phyloP scores from a whole-genome alignment of 2,888 invertebrate genomes.

The Darwinula stevensoni region DNA sequence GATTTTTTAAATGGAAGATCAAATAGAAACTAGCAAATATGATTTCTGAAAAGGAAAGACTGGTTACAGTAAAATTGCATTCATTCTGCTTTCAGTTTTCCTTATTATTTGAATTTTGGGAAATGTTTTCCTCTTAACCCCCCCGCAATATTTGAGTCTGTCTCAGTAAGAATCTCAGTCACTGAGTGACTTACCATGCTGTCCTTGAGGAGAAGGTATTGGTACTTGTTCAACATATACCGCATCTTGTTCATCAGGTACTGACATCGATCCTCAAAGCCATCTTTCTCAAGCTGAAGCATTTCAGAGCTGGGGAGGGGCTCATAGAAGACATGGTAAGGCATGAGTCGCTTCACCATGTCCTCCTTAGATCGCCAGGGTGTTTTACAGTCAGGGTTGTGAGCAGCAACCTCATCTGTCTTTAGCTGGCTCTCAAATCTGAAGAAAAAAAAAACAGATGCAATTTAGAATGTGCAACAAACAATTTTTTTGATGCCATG shows the following conservation, averaged over 20 bases:
- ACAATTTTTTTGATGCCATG: too few relatives aligned
- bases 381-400: constrained; percentile 36
- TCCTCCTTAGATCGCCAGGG: constrained; percentile 32
- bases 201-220: constrained; percentile 37
- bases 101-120: too few relatives aligned
- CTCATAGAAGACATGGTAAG: constrained; percentile 44
- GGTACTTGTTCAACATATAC: constrained; percentile 38
- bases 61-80: too few relatives aligned
- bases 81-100: too few relatives aligned
- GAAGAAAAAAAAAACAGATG: constrained; percentile 11
- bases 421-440: constrained; percentile 43
- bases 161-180: too few relatives aligned
- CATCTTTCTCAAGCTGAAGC: constrained; percentile 29
- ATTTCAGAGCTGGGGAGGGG: constrained; percentile 26
- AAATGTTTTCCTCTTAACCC: too few relatives aligned
- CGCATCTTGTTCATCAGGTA: constrained; percentile 36
- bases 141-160: too few relatives aligned
- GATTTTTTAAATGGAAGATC: too few relatives aligned
- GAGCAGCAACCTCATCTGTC: constrained; percentile 39
- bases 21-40: too few relatives aligned
- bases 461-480: constrained; percentile 5
- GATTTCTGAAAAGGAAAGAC: too few relatives aligned
- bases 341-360: constrained; percentile 38
- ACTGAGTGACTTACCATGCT: constrained; percentile 36
- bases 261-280: constrained; percentile 28